phyloP scores from a whole-genome alignment of 2,797 vertebrate species.

The Xiphorhynchus erythropygius region DNA sequence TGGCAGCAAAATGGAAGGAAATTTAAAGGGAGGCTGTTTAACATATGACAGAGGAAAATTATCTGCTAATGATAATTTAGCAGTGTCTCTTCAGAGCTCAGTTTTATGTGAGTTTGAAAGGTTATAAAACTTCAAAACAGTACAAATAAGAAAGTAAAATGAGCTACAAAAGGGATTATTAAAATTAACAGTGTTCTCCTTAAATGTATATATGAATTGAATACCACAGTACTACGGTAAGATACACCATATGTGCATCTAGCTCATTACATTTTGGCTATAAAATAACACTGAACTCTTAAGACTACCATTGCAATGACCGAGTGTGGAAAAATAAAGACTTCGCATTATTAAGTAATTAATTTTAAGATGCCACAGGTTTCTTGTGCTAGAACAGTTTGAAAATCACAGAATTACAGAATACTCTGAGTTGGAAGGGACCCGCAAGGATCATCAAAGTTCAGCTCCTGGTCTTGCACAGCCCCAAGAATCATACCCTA shows the following conservation, averaged over 20 bases:
- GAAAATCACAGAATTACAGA: not conserved
- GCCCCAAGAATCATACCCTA: not conserved
- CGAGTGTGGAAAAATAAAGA: not conserved
- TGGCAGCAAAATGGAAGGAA: not conserved
- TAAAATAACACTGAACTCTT: not conserved
- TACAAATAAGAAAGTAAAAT: not conserved
- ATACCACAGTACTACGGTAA: not conserved
- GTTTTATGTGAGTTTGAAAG: not conserved
- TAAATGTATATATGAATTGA: not conserved
- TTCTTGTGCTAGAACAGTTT: not conserved
- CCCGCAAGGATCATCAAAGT: not conserved
- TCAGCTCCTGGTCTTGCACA: not conserved
- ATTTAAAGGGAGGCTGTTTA: not conserved
- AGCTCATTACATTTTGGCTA: not conserved
- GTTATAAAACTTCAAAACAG: not conserved
- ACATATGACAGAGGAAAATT: not conserved
- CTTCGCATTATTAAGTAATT: not conserved
- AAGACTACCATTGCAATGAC: not conserved
- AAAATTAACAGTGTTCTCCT: not conserved
- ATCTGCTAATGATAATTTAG: not conserved
- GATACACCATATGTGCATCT: not conserved
- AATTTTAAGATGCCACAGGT: not conserved
- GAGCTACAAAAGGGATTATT: not conserved
- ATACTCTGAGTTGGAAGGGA: not conserved
- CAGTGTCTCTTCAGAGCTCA: not conserved